These are phyloP conservation scores for Trididemnum miniatum DNA, from an alignment of 23 tunicate genomes.

Conservation along the genomic window DNA sequence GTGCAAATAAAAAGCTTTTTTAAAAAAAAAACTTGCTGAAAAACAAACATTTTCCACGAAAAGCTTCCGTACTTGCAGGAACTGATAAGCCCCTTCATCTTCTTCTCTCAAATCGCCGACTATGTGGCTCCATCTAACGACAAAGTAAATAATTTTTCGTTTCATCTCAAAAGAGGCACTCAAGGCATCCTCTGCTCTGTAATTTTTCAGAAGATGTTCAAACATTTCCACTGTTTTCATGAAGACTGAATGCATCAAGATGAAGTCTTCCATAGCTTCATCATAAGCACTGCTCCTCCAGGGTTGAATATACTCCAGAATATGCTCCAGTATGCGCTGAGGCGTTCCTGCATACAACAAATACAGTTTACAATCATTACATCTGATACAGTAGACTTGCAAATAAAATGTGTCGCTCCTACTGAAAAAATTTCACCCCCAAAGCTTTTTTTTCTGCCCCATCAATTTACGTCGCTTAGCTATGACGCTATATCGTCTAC, in stretches of 20 bases:
- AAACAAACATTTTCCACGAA: background rate
- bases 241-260: constrained; percentile 56
- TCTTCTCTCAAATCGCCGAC: constrained; percentile 39
- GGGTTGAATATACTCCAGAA: constrained; percentile 69
- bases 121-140: constrained; percentile 95
- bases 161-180: constrained; percentile 50
- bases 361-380: no score
- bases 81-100: constrained; percentile 32
- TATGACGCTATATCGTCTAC: no score
- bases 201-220: constrained; percentile 52
- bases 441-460: no score
- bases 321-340: constrained; percentile 73
- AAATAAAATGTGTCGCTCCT: no score
- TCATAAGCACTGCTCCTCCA: constrained; percentile 59
- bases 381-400: no score
- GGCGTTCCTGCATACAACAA: no score
- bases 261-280: constrained; percentile 75
- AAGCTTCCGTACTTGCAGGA: constrained; percentile 44
- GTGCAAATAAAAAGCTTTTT: background rate
- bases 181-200: constrained; percentile 56
- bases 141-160: constrained; percentile 78
- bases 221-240: constrained; percentile 57
- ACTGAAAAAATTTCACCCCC: no score
- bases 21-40: background rate
- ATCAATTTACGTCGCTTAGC: no score